Percentiles rank a stretch among this genome's conserved stretches.
Evolutionary conservation across 2,888 invertebrate genomes (phyloP).

Genomic region (Melieria omissa): DNA sequence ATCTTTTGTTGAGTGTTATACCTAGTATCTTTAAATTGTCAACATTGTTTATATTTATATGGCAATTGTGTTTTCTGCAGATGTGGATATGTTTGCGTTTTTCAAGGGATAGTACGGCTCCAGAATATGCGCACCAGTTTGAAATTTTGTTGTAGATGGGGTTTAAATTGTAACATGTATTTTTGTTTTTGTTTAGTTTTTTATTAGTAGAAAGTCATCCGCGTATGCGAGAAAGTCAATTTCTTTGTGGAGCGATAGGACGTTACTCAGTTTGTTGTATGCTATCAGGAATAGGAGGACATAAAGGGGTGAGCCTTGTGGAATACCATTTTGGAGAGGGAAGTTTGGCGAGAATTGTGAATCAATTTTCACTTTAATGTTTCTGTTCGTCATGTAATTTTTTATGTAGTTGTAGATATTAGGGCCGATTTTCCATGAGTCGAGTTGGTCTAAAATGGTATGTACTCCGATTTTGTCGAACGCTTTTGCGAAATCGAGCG

Average conservation of each 20-base stretch:
- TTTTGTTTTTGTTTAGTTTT: slow-evolving; percentile 34
- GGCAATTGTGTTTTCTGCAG: slow-evolving; percentile 39
- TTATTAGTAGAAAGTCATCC: slow-evolving; percentile 40
- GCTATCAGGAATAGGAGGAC: slow-evolving; percentile 36
- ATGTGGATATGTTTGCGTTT: slow-evolving; percentile 40
- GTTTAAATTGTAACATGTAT: slow-evolving; percentile 30
- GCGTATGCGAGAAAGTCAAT: slow-evolving; percentile 38
- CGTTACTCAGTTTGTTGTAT: slow-evolving; percentile 29
- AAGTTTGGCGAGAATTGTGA: slow-evolving; percentile 16
- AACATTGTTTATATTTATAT: slow-evolving; percentile 24
- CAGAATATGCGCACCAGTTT: slow-evolving; percentile 40
- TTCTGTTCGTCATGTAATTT: slow-evolving; percentile 27
- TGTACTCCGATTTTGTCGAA: slow-evolving; percentile 41
- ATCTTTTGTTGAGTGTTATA: slow-evolving; percentile 40
- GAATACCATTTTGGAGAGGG: slow-evolving; percentile 32
- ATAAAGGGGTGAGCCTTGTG: slow-evolving; percentile 35
- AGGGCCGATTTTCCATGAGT: slow-evolving; percentile 15
- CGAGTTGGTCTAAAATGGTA: slow-evolving; percentile 28
- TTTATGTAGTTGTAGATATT: slow-evolving; percentile 28
- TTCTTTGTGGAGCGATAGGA: slow-evolving; percentile 28
- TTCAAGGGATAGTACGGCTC: slow-evolving; percentile 28
- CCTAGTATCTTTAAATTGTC: slow-evolving; percentile 39
- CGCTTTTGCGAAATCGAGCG: slow-evolving; percentile 40
- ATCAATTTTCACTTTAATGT: slow-evolving; percentile 21
- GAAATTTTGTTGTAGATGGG: slow-evolving; percentile 30